Evolutionary conservation across 2,888 invertebrate species (phyloP), one percentile per base, ranked within the genome.

Genomic region (Lithophane socia): DNA sequence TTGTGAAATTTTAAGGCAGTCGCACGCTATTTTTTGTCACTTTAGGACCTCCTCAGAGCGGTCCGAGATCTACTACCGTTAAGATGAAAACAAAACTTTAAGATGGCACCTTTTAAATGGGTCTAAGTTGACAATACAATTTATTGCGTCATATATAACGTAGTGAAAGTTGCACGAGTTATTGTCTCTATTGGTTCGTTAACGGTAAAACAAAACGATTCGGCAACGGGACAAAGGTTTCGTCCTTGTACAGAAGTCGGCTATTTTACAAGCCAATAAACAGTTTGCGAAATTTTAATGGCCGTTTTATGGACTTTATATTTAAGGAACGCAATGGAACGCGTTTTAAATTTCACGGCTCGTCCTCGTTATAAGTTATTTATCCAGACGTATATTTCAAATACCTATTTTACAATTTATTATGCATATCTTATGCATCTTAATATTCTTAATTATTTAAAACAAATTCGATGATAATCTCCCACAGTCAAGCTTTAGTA

Each of bases 131-230:
- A 95, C 95, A 95, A 95, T 92, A 86, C 87, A 87, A 90, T 96
- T 96, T 96, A 96, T 95, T 94, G 93, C 92, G 90, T 93, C 94
- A 94, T 95, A 95, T 94, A 95, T 94, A 94, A 96, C 92, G 86
- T 94, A 96, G 96, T 96, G 96, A 96, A 96, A 96, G 96, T 96
- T 93, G 92, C 89, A 87, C 84, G 85, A 78, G 83, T 89, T 89
- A 91, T 95, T 94, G 94, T 95, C 86, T 93, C 89, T 86, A 85
- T 91, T 90, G 83, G 84, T 91, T 89, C 88, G 91, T 89, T 94
- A 96, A 96, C 95, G 93, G 96, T 95, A 94, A 92, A 81, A 94
- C 89, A 92, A 93, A 92, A 94, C 90, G 91, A 90, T 90, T 87
- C 88, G 87, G 88, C 84, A 83, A 88, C 85, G 79, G 86, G 84